A percentile compares a stretch with the other conserved stretches of the same genome.
Evolutionary conservation across 2,113 vertebrate genomes (phyloP).

Genomic region (Haemorhous mexicanus): DNA sequence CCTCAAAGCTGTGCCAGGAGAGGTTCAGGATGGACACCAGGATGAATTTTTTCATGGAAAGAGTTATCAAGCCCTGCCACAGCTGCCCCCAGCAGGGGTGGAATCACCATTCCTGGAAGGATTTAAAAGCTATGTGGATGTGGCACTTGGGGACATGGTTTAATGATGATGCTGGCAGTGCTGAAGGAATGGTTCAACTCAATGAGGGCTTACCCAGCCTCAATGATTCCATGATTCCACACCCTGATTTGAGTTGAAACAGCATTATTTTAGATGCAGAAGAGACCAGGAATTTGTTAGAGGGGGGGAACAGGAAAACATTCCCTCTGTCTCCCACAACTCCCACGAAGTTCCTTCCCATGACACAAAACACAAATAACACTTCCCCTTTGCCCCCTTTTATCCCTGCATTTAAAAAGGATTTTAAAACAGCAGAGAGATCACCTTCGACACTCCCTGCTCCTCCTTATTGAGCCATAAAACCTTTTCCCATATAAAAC

Average conservation of each 20-base stretch:
- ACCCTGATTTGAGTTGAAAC: neutral
- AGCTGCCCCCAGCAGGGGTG: neutral
- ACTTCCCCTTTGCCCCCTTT: neutral
- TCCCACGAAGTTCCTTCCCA: neutral
- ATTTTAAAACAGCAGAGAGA: neutral
- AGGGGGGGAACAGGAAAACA: neutral
- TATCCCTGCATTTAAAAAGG: neutral
- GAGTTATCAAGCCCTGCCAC: neutral
- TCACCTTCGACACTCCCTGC: neutral
- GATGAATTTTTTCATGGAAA: neutral
- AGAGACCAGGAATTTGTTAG: neutral
- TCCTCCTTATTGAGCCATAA: neutral
- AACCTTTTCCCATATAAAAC: neutral
- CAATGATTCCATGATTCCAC: neutral
- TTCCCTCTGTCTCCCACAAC: neutral
- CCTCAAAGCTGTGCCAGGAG: neutral
- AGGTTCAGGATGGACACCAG: neutral
- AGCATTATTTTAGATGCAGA: neutral
- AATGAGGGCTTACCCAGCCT: neutral
- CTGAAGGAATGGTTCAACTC: neutral
- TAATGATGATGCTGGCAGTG: neutral
- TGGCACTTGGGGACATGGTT: neutral
- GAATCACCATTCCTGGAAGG: neutral
- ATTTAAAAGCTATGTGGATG: neutral
- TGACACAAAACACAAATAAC: neutral